Base-by-base conservation (phyloP, 2,888 invertebrate genomes). In the Cerastoderma edule region DNA sequence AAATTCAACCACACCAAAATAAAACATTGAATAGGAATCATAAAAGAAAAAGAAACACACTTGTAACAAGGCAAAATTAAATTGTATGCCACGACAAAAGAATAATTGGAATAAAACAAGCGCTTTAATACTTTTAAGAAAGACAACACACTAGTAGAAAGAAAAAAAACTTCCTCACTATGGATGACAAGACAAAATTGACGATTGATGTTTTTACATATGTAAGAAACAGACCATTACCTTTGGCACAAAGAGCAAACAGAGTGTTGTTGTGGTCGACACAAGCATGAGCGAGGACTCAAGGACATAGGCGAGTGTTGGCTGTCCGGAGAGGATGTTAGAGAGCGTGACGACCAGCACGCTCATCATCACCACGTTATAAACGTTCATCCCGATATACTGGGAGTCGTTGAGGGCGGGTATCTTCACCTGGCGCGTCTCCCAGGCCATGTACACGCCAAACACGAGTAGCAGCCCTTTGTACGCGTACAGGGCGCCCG, bases 391-490 rank as follows among this genome's bases (percentile, higher is more conserved):
- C 16, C 89, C 98, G 85, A 98, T 98, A 93, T 97, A 97, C 91
- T 97, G 96, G 5, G 97, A 97, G 93, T 98, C 98, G 93, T 98
- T 98, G 32, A 98, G 93, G 0, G 96, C 97, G 19, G 97, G 96
- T 87, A 98, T 97, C 93, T 97, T 97, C 30, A 98, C 97, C 66
- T 90, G 87, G 0, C 92, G 78, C 13, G 98, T 98, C 93, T 97
- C 97, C 98, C 98, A 98, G 0, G 98, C 98, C 97, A 98, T 97
- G 93, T 97, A 98, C 3, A 97, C 96, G 0, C 97, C 98, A 77
- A 97, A 97, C 35, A 97, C 95, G 22, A 98, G 94, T 24, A 98
- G 94, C 0, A 98, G 94, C 1, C 97, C 97, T 93, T 98, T 98
- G 94, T 98, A 98, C 10, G 96, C 96, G 92, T 97, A 98, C 16